phyloP scores from a whole-genome alignment of 2,113 vertebrate genomes.

The Sceloporus tristichus region DNA sequence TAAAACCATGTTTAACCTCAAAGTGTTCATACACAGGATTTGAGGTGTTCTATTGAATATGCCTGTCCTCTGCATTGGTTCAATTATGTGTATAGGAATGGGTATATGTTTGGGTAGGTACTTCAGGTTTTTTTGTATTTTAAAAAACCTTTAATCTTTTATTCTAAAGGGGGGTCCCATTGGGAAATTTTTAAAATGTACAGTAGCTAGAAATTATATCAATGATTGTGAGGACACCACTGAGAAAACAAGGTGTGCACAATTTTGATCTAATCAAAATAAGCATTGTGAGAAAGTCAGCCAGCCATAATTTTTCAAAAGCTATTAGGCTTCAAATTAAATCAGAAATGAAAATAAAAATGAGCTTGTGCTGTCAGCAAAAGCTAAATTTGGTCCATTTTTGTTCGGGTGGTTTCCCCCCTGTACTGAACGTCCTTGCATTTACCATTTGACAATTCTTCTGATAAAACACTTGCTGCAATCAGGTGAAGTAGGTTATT shows the following conservation, averaged over 20 bases:
- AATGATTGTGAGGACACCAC: slow-evolving; percentile 59
- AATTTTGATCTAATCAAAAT: slow-evolving; percentile 77
- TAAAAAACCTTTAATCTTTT: slow-evolving; percentile 19
- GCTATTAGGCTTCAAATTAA: slow-evolving; percentile 81
- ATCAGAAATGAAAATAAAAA: slow-evolving; percentile 79
- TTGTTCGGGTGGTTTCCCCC: slow-evolving; percentile 72
- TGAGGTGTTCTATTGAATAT: background rate
- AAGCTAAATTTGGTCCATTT: slow-evolving; percentile 83
- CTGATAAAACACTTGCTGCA: slow-evolving; percentile 78
- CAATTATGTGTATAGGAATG: background rate
- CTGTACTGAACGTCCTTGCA: slow-evolving; percentile 80
- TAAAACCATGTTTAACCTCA: background rate
- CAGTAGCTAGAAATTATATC: slow-evolving; percentile 42
- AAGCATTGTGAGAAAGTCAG: slow-evolving; percentile 72
- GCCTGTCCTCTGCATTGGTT: background rate
- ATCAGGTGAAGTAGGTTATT: slow-evolving; percentile 87
- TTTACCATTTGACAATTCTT: slow-evolving; percentile 82
- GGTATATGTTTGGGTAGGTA: background rate
- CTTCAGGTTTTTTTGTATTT: too few species aligned
- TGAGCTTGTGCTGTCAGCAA: slow-evolving; percentile 74
- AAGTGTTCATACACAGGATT: background rate
- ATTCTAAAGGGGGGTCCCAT: background rate
- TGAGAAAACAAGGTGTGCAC: slow-evolving; percentile 57
- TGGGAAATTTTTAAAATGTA: slow-evolving; percentile 28
- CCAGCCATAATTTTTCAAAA: slow-evolving; percentile 79